Base-by-base conservation (phyloP, 2,888 invertebrate genomes). In the Drosophila robusta region DNA sequence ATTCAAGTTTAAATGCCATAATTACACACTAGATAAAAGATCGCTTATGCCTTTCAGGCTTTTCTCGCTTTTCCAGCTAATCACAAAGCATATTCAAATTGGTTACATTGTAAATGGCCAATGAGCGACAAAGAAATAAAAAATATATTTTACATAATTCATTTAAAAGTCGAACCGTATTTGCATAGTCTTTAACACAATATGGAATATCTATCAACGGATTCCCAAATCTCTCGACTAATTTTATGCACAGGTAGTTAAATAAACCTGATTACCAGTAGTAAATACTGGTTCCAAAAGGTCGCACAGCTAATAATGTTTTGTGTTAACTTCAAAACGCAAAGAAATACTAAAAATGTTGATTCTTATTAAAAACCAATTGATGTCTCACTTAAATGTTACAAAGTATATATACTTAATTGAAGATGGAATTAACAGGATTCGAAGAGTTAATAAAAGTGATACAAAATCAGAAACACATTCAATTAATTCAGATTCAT, bases 231-330 rank as follows among this genome's bases (percentile, higher is more conserved):
- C 39, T 38, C 29, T 60, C 55, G 50, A 55, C 42, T 47, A 55
- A 71, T 71, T 76, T 58, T 47, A 78, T 47, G 46, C 69, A 55
- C 55, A 41, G 54, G 24, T 56, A 24, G 47, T 67, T 45, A 74
- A 75, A 56, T 44, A 75, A 75, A 79, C 75, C 63, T 47, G 79
- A 69, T 79, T 41, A 58, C n/a, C 44, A 36, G 22, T 51, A 18
- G 18, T 41, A 44, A 50, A 51, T 46, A 51, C 45, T 36, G 61
- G 62, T 61, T 70, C 62, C 73, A 29, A 66, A 70, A 73, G 55
- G 67, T 73, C 56, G 74, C 44, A 29, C 38, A 65, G 38, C 41
- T 12, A 61, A 44, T 61, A 34, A 22, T 26, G 18, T 57, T 24
- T 32, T 14, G 8, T 39, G n/a, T 39, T 8, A 3, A 18, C 32